Percentiles rank a stretch among this genome's conserved stretches.
Evolutionary conservation across 2,113 vertebrate species (phyloP).

Genomic region (Garra rufa): DNA sequence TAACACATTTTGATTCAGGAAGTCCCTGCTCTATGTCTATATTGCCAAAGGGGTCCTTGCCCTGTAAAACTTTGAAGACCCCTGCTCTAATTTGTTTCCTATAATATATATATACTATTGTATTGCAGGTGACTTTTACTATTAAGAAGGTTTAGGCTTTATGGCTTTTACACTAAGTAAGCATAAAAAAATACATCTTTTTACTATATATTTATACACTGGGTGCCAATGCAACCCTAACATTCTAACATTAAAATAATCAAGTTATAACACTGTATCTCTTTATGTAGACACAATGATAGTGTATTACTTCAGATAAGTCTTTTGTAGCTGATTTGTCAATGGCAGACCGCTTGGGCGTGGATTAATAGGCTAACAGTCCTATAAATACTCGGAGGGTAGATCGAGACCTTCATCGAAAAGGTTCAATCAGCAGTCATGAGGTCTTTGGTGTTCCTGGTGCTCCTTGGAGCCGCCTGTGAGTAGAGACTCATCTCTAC

Average conservation of each 20-base stretch:
- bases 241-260: background rate
- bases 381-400: constrained; percentile 25
- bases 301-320: background rate
- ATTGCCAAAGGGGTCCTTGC: too few species aligned
- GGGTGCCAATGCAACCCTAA: background rate
- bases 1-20: too few species aligned
- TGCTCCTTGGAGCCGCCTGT: constrained; percentile 75
- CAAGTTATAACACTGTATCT: background rate
- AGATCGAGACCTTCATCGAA: constrained; percentile 4
- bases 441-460: constrained; percentile 74
- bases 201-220: background rate
- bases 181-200: too few species aligned
- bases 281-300: background rate
- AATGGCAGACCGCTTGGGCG: background rate
- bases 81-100: background rate
- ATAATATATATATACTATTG: background rate
- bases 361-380: background rate
- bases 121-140: background rate
- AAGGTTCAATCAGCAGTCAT: constrained; percentile 64
- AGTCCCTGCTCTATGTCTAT: too few species aligned
- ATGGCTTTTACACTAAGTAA: too few species aligned
- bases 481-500: constrained; percentile 29
- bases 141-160: background rate
- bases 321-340: constrained; percentile 13
- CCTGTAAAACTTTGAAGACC: too few species aligned